phyloP scores from a whole-genome alignment of 2,113 vertebrate genomes.

The Tretioscincus oriximinensis region DNA sequence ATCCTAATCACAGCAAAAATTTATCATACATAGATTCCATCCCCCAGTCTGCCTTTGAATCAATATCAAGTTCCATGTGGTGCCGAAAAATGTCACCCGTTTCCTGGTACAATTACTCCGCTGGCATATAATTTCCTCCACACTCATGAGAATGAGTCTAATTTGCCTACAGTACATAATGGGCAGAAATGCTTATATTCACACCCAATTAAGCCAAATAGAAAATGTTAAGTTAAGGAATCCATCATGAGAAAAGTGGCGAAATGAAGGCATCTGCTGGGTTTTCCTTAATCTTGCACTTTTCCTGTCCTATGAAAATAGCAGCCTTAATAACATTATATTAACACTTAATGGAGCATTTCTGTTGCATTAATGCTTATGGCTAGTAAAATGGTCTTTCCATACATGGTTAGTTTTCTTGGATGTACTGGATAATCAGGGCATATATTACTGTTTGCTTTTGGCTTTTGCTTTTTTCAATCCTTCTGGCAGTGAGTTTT shows the following conservation, averaged over 20 bases:
- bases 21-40: not conserved
- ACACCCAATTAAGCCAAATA: conserved; percentile 10
- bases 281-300: not conserved
- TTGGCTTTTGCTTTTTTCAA: not conserved
- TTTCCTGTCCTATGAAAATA: conserved; percentile 6
- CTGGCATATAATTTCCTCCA: not conserved
- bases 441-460: not conserved
- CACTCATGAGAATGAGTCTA: not conserved
- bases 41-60: not conserved
- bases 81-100: not conserved
- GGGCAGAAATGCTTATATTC: not conserved
- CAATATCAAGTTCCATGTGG: not conserved
- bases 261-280: not conserved
- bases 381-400: conserved; percentile 21
- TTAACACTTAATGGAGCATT: not conserved
- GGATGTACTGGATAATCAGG: not conserved
- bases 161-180: accelerated
- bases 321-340: conserved; percentile 9
- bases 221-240: conserved; percentile 24
- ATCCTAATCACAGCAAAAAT: no score
- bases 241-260: not conserved
- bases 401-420: not conserved
- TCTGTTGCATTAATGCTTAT: conserved; percentile 21
- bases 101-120: not conserved
- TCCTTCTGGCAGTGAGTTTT: not conserved